These are phyloP conservation scores for Megalops atlanticus DNA, from an alignment of 2,113 vertebrate genomes.

Conservation along the genomic window DNA sequence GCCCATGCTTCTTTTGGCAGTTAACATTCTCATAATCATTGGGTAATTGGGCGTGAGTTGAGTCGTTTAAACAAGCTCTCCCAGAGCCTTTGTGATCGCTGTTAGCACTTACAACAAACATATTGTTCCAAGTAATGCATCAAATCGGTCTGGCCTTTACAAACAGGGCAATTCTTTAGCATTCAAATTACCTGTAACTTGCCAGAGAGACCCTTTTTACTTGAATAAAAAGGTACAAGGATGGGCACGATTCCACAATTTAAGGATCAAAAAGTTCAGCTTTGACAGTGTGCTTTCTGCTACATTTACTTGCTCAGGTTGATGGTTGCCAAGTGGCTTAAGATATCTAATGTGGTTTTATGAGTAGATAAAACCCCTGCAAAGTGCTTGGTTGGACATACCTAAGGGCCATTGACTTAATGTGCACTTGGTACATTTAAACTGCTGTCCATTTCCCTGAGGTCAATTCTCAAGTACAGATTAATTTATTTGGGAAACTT, in stretches of 20 bases:
- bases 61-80: constrained; percentile 48
- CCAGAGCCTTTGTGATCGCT: constrained; percentile 52
- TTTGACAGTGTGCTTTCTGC: neutral
- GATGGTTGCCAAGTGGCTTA: neutral
- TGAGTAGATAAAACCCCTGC: neutral
- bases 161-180: constrained; percentile 49
- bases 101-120: constrained; percentile 59
- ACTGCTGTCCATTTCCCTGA: neutral
- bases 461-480: neutral
- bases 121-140: constrained; percentile 58
- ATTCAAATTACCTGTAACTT: constrained; percentile 61
- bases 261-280: neutral
- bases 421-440: neutral
- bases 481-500: neutral
- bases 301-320: neutral
- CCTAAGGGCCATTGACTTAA: neutral
- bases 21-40: constrained; percentile 48
- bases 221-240: neutral
- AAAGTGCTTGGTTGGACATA: neutral
- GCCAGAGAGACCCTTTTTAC: constrained; percentile 36
- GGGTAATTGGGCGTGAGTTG: constrained; percentile 52
- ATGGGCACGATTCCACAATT: neutral
- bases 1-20: constrained; percentile 26
- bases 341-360: neutral
- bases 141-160: constrained; percentile 17